Base-by-base conservation (phyloP, 2,888 invertebrate genomes). In the Conomelus anceps region DNA sequence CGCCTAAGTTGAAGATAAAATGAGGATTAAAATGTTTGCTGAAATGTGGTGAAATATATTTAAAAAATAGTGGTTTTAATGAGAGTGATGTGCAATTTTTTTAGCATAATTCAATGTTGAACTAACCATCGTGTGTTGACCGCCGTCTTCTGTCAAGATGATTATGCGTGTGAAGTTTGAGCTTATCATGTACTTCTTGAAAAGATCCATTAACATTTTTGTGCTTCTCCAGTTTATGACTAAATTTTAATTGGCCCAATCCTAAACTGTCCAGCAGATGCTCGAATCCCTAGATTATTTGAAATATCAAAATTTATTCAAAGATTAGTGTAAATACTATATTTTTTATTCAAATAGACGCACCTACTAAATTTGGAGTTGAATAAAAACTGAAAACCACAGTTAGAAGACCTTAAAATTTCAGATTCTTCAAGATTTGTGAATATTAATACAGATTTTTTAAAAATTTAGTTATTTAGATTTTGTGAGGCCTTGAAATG, bases 271-370 rank as follows among this genome's bases (percentile, higher is more conserved):
- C 88, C 29, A 89, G 84, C 13, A 90, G 88, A 34, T 88, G 89
- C 88, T 90, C 90, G 86, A 90, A 90, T 6, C 90, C 90, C 90
- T 90, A 63, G 4, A 63, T n/a, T n/a, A n/a, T 63, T 63, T 63
- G n/a, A 63, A 63, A 63, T 63, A n/a, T n/a, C 34, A 17, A 9
- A 34, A 34, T 34, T 34, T 34, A 34, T 34, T 34, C 34, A 1
- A 6, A 6, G 6, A 88, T 85, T 22, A 89, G 24, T 23, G n/a
- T 23, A 22, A 26, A 4, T 88, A 24, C 29, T 88, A 13, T 26
- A 7, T 22, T 63, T 85, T 87, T 84, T 84, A 87, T n/a, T n/a
- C n/a, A n/a, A n/a, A n/a, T n/a, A n/a, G n/a, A n/a, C n/a, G n/a
- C n/a, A n/a, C n/a, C n/a, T n/a, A n/a, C n/a, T n/a, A n/a, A n/a